phyloP scores from a whole-genome alignment of 2,113 vertebrate species.

The Theristicus caerulescens region DNA sequence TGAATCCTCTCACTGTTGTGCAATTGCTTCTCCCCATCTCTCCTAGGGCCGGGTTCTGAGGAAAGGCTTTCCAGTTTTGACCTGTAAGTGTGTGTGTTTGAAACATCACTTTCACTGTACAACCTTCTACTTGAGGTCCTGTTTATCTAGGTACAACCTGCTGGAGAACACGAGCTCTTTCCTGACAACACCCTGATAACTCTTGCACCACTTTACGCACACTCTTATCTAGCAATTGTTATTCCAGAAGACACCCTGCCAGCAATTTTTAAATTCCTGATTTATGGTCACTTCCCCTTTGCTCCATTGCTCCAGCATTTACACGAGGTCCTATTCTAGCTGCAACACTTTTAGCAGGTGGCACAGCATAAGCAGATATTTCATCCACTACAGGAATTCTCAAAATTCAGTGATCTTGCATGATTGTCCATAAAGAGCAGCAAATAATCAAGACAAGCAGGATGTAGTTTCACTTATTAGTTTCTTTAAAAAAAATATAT shows the following conservation, averaged over 20 bases:
- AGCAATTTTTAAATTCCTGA: background rate
- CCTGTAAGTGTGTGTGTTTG: background rate
- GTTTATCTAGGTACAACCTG: background rate
- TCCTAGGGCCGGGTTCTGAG: background rate
- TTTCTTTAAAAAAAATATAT: background rate
- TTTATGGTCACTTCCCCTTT: background rate
- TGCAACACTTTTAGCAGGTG: background rate
- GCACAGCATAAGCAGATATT: background rate
- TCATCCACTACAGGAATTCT: background rate
- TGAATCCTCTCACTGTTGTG: background rate
- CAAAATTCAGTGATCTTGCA: background rate
- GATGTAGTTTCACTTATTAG: background rate
- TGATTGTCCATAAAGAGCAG: background rate
- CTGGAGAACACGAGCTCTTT: background rate
- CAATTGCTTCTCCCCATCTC: background rate
- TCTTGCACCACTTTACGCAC: background rate
- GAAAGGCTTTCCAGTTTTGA: background rate
- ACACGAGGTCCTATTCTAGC: background rate
- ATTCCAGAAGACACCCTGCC: background rate
- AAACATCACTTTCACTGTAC: background rate
- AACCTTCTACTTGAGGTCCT: background rate
- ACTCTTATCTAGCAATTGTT: background rate
- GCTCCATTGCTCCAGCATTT: background rate
- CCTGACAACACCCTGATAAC: background rate
- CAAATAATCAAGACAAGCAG: background rate